A percentile compares a stretch with the other conserved stretches of the same genome.
phyloP scores from a whole-genome alignment of 1,140 invertebrate genomes.

The Agrypnia vestita region DNA sequence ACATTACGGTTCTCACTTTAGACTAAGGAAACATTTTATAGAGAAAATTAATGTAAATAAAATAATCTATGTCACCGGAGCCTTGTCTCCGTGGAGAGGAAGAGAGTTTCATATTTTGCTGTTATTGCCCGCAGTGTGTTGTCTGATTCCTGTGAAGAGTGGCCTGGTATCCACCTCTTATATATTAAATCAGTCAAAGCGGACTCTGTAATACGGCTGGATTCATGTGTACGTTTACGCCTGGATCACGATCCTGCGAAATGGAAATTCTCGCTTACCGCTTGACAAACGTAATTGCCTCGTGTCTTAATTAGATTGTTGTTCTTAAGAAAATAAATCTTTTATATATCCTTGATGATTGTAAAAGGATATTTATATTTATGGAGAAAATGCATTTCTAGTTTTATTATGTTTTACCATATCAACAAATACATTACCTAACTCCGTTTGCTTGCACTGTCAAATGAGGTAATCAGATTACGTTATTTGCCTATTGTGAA shows the following conservation, averaged over 20 bases:
- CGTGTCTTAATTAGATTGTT: slow-evolving; percentile 61
- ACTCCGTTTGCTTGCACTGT: slow-evolving; percentile 61
- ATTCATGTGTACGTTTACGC: slow-evolving; percentile 7
- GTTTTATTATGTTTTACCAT: slow-evolving; percentile 60
- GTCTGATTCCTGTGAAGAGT: background rate
- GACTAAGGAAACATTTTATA: slow-evolving; percentile 61
- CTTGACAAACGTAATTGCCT: slow-evolving; percentile 62
- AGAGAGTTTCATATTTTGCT: slow-evolving; percentile 43
- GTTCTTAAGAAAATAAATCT: slow-evolving; percentile 60
- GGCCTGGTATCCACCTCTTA: too few species aligned
- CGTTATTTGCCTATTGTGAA: slow-evolving; percentile 61
- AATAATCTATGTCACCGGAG: slow-evolving; percentile 53
- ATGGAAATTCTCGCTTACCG: slow-evolving; percentile 59
- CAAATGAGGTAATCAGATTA: slow-evolving; percentile 56
- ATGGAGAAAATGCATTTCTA: slow-evolving; percentile 60
- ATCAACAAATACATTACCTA: slow-evolving; percentile 56
- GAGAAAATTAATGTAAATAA: slow-evolving; percentile 57
- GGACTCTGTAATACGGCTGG: slow-evolving; percentile 17
- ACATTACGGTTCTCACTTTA: slow-evolving; percentile 56
- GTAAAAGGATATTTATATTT: slow-evolving; percentile 55
- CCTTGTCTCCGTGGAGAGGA: background rate
- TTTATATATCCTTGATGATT: slow-evolving; percentile 53
- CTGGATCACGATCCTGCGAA: slow-evolving; percentile 48
- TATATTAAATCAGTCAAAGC: background rate
- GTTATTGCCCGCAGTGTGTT: slow-evolving; percentile 46